A percentile compares a stretch with the other conserved stretches of the same genome.
Conservation (phyloP, 1,140 invertebrate species). For the Lepeophtheirus salmonis region DNA sequence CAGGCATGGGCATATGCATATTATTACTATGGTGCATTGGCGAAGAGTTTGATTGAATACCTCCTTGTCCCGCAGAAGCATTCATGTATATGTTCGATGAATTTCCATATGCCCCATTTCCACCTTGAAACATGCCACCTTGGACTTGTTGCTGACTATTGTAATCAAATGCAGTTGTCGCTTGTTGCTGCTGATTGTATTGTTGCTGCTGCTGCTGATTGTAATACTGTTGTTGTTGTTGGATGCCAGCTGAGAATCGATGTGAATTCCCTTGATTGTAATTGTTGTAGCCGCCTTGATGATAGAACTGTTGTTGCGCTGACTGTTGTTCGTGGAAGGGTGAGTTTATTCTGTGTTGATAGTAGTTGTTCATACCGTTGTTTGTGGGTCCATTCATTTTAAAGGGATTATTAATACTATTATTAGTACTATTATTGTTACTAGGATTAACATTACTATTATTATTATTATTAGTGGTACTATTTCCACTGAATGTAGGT, state of each 20-base stretch:
- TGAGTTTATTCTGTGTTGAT: background rate
- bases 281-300: background rate
- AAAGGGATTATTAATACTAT: background rate
- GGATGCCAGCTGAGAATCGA: background rate
- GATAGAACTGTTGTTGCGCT: background rate
- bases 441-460: too few species aligned
- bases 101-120: too few species aligned
- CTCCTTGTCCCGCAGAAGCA: background rate
- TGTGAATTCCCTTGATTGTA: background rate
- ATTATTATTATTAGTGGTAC: too few species aligned
- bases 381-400: background rate
- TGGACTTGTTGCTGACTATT: background rate
- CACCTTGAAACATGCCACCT: background rate
- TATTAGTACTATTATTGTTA: too few species aligned
- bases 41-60: background rate
- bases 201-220: background rate
- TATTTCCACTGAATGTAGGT: too few species aligned
- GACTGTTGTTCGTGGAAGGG: background rate
- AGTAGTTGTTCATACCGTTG: background rate
- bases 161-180: background rate
- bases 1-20: conserved; percentile 10
- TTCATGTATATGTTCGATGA: too few species aligned
- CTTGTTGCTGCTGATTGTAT: background rate
- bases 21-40: background rate
- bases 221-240: background rate